Percentiles rank a stretch among this genome's conserved stretches.
These are phyloP conservation scores for Augochlora pura DNA, from an alignment of 1,140 invertebrate genomes.

Conservation along the genomic window DNA sequence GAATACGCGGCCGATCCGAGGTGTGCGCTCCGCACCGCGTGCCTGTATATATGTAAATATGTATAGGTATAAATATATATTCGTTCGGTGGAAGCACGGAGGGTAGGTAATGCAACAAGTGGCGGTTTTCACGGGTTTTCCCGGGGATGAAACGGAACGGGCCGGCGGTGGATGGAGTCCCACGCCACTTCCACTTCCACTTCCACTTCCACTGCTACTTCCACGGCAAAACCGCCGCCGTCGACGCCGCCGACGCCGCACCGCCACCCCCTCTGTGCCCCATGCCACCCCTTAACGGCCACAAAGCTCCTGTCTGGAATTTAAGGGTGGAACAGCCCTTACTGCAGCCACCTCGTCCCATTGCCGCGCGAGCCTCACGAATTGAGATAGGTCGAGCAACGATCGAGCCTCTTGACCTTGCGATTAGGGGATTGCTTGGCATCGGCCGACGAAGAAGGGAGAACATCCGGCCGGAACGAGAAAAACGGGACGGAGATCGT, in stretches of 20 bases:
- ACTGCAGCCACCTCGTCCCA: constrained; percentile 52
- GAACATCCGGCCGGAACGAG: not conserved
- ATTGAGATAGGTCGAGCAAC: constrained; percentile 67
- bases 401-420: constrained; percentile 63
- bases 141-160: constrained; percentile 76
- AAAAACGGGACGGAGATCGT: too few relatives aligned
- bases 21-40: constrained; percentile 33
- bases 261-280: constrained; percentile 47
- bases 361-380: constrained; percentile 48
- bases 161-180: constrained; percentile 65
- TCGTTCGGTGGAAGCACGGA: constrained; percentile 70
- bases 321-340: constrained; percentile 69
- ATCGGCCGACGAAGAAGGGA: not conserved
- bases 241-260: constrained; percentile 50
- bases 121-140: constrained; percentile 81
- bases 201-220: constrained; percentile 54
- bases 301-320: constrained; percentile 69
- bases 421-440: constrained; percentile 52
- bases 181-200: constrained; percentile 66
- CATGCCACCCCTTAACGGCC: constrained; percentile 61
- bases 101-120: constrained; percentile 78
- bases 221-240: constrained; percentile 62
- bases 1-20: constrained; percentile 19
- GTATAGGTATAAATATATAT: constrained; percentile 61
- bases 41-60: constrained; percentile 39